Percentiles rank a stretch among this genome's conserved stretches.
Evolutionary conservation across 23 tunicate species (phyloP).

Genomic region (Diplosoma virens): DNA sequence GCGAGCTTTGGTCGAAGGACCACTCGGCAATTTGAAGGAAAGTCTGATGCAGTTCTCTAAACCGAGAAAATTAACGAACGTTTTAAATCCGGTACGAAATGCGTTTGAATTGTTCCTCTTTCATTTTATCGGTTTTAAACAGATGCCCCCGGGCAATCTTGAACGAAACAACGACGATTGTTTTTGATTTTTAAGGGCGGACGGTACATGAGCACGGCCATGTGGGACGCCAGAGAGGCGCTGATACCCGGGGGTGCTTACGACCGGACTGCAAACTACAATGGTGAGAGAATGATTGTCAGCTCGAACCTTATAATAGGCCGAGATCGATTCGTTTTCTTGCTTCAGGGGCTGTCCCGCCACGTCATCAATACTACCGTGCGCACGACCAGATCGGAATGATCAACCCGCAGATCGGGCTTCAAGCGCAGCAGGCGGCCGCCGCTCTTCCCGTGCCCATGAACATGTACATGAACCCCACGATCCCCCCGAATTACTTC

Average conservation of each 20-base stretch:
- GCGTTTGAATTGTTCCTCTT: neutral
- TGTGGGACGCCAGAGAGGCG: conserved; percentile 98
- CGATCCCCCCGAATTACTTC: conserved; percentile 91
- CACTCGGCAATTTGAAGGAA: conserved; percentile 81
- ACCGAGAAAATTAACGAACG: conserved; percentile 86
- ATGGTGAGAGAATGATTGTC: conserved; percentile 71
- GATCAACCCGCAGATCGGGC: conserved; percentile 61
- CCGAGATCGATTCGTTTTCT: neutral
- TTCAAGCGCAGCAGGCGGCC: conserved; percentile 80
- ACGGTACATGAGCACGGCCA: conserved; percentile 86
- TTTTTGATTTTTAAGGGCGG: conserved; percentile 61
- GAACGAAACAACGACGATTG: too few relatives aligned
- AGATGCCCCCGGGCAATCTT: too few relatives aligned
- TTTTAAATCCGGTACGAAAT: conserved; percentile 72
- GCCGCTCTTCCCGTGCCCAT: conserved; percentile 90
- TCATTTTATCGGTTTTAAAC: neutral
- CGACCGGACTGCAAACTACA: conserved; percentile 63
- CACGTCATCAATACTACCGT: conserved; percentile 88
- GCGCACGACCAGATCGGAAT: conserved; percentile 97
- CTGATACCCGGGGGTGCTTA: conserved; percentile 93
- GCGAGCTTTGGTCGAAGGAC: conserved; percentile 91
- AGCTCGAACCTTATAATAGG: too few relatives aligned
- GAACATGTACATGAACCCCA: conserved; percentile 94
- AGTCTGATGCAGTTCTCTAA: conserved; percentile 95
- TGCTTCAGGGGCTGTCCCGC: conserved; percentile 62